Base-by-base conservation (phyloP, 2,797 vertebrate genomes). In the Lepilemur septentrionalis region DNA sequence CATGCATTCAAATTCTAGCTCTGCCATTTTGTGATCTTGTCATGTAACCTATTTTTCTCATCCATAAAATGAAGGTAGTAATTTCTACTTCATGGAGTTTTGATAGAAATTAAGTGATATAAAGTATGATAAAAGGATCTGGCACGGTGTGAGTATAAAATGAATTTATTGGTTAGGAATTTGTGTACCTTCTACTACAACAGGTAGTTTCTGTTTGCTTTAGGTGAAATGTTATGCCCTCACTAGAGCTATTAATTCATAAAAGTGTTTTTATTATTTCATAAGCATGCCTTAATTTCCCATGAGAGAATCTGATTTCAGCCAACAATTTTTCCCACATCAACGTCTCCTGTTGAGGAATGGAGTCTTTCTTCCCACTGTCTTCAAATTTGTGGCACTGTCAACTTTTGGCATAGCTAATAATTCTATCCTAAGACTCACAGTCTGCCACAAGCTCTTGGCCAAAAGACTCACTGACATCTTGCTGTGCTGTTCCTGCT, bases 161-260 rank as follows among this genome's bases (percentile, higher is more conserved):
- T 35, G 20, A 35, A 35, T 46, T 15, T 48, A 17, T 81, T 72
- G 50, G 38, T 90, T 55, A 70, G 43, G 61, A 73, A 50, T 7
- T 35, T 23, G 17, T 18, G 17, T 67, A 25, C 20, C 12, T 83
- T 46, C n/a, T 61, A 65, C 35, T 43, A 78, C 30, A 83, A 22
- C 75, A 55, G 70, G 15, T 38, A 73, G 61, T 80, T 95, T 93
- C 73, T 79, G 13, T 93, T 95, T 93, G 82, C 65, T 93, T 72
- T 95, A 50, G 57, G 43, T 57, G 57, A 94, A 92, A 48, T 67
- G 61, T 38, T 80, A 28, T 86, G 10, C 2, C 32, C 25, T 73
- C 15, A 79, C 8, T 55, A 41, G 79, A 69, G 55, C n/a, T 72
- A 81, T 82, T 70, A 23, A 86, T 79, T 91, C 50, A 78, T 59